Conservation (phyloP, 2,797 vertebrate genomes). For the Dendrocincla tyrannina region DNA sequence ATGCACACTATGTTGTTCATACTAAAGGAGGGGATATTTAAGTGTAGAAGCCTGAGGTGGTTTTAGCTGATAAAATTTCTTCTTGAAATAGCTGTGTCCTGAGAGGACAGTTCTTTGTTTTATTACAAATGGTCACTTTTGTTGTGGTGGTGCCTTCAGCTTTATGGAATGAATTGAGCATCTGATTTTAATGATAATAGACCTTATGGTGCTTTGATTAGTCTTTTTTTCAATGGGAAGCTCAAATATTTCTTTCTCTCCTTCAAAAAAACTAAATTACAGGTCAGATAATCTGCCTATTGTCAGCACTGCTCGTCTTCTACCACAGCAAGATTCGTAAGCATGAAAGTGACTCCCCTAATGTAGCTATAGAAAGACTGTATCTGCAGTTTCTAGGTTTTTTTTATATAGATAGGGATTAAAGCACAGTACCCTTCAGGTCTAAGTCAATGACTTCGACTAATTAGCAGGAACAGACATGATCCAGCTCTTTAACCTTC, state of each 20-base stretch:
- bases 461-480: background rate
- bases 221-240: background rate
- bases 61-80: background rate
- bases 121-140: background rate
- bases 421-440: constrained; percentile 22
- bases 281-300: background rate
- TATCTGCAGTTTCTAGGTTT: background rate
- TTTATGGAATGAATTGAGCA: background rate
- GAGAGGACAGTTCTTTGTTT: background rate
- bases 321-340: constrained; percentile 6
- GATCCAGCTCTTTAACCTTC: constrained; percentile 14
- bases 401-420: background rate
- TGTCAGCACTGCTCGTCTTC: background rate
- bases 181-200: background rate
- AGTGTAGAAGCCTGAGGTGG: background rate
- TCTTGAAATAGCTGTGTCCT: background rate
- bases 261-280: background rate
- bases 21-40: background rate
- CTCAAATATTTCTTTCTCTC: background rate
- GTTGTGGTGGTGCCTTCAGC: background rate
- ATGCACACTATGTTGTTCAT: background rate
- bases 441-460: constrained; percentile 23
- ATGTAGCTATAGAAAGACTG: constrained; percentile 4
- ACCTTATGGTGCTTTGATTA: background rate
- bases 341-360: constrained; percentile 56